Evolutionary conservation across 2,888 invertebrate genomes (phyloP).

Genomic region (Octonoba sinensis): DNA sequence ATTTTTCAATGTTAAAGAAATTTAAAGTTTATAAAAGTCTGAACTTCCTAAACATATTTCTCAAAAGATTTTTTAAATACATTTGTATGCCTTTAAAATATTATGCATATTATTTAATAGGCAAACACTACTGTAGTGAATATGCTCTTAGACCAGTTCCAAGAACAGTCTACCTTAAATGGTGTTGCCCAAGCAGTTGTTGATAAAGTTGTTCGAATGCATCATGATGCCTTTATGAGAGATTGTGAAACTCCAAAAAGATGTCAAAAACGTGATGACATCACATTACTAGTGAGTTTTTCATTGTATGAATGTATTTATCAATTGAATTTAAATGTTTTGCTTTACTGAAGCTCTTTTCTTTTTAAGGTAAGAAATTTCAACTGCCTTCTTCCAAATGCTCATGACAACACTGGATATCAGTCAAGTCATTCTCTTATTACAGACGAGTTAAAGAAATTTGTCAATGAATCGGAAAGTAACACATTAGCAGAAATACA

Average conservation of each 20-base stretch:
- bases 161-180: slow-evolving; percentile 82
- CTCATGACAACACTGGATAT: slow-evolving; percentile 70
- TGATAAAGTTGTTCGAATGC: slow-evolving; percentile 85
- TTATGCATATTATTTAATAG: slow-evolving; percentile 17
- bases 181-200: slow-evolving; percentile 89
- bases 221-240: slow-evolving; percentile 82
- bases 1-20: no score
- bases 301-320: not conserved
- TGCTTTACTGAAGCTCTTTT: not conserved
- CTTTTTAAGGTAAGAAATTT: slow-evolving; percentile 78
- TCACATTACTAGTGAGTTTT: slow-evolving; percentile 80
- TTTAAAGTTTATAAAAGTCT: no score
- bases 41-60: no score
- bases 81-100: no score
- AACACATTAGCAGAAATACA: slow-evolving; percentile 32
- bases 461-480: slow-evolving; percentile 18
- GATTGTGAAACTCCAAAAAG: slow-evolving; percentile 66
- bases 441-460: not conserved
- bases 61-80: no score
- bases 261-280: slow-evolving; percentile 80
- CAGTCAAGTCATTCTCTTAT: slow-evolving; percentile 62
- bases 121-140: slow-evolving; percentile 82
- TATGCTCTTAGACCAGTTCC: slow-evolving; percentile 84
- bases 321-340: no score
- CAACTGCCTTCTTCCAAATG: slow-evolving; percentile 81